These are phyloP conservation scores for Cephalopterus ornatus DNA, from an alignment of 2,113 vertebrate species.

Conservation along the genomic window DNA sequence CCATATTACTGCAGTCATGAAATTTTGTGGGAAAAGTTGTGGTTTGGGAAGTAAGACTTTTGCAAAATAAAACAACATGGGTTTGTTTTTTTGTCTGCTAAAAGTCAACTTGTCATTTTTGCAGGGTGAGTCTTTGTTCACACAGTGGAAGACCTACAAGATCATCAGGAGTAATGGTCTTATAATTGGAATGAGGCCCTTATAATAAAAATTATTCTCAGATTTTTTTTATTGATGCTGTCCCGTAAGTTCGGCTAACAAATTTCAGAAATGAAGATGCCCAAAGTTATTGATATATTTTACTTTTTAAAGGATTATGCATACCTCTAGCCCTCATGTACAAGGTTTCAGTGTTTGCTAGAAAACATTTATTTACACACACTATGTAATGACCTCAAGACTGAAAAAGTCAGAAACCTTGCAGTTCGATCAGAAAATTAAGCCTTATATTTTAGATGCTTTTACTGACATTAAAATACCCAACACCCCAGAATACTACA, in stretches of 20 bases:
- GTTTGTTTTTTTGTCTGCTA: not conserved
- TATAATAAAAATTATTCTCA: not conserved
- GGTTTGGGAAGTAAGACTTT: not conserved
- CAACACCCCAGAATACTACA: not conserved
- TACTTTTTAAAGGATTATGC: not conserved
- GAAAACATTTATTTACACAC: not conserved
- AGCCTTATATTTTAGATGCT: not conserved
- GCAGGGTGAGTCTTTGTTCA: not conserved
- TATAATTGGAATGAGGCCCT: fast-evolving
- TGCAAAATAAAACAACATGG: not conserved
- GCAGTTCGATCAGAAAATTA: not conserved
- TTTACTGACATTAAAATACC: not conserved
- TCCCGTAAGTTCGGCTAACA: not conserved
- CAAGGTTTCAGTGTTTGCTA: not conserved
- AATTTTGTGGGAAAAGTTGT: not conserved
- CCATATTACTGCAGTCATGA: not conserved
- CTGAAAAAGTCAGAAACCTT: not conserved
- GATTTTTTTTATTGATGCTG: not conserved
- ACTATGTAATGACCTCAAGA: not conserved
- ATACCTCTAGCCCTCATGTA: not conserved
- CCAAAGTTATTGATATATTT: not conserved
- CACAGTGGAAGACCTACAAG: not conserved
- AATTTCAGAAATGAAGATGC: not conserved
- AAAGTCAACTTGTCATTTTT: not conserved
- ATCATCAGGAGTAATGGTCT: not conserved